Base-by-base conservation (phyloP, 2,888 invertebrate genomes). In the Ligdia adustata region DNA sequence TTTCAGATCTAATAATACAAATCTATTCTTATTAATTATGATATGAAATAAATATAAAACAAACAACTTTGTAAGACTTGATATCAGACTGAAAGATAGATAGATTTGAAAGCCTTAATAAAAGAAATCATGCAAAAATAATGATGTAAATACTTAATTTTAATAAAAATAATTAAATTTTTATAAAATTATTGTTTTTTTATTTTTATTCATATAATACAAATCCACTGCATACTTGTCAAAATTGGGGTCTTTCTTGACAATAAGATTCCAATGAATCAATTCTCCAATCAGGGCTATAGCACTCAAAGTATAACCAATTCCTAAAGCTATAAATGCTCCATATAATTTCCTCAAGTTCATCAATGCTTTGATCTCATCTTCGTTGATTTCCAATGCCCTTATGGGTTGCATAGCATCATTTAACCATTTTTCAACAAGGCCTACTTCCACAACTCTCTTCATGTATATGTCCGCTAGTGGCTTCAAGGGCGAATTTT, bases 281-380 rank as follows among this genome's bases (percentile, higher is more conserved):
- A 92, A 71, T 81, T 96, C 96, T 0, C 80, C 83, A 1, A 93
- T 60, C 0, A 96, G 73, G 18, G 88, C 85, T 0, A 92, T 13
- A 0, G 91, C 62, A 56, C 94, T 92, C 2, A 94, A 51, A 9
- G 91, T 73, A 67, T 94, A 95, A 0, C 96, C 96, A 32, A 93
- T 89, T 1, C 80, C 91, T n/a, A 96, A 74, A 3, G 94, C 94
- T 24, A 95, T 91, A 52, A 96, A 91, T 2, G 94, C 95, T 28
- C 95, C 95, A 73, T 95, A 95, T 29, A 96, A 91, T 71, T 96
- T 96, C 57, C 91, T 92, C 59, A 96, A 86, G 78, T 95, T 93
- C 91, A 96, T 95, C 7, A 96, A 70, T 2, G 96, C 95, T 74
- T 95, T 95, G n/a, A 92, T 81, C 41, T 92, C 91, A 0, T 91